Conservation (phyloP, 2,113 vertebrate species). For the Varanus salvator region DNA sequence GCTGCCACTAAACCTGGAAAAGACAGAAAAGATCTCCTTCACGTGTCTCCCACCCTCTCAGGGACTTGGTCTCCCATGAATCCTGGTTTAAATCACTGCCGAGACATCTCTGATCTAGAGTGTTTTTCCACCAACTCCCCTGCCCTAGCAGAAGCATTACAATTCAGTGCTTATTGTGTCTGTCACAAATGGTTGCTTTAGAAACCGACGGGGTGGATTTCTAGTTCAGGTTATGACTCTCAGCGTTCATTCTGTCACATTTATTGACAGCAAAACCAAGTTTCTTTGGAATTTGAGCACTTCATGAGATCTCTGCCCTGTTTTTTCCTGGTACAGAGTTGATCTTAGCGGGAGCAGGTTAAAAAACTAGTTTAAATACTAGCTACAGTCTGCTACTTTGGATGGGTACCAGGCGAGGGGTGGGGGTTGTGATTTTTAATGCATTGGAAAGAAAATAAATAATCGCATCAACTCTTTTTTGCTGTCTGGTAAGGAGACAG, state of each 20-base stretch:
- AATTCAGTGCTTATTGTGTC: background rate
- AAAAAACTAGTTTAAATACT: background rate
- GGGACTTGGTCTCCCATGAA: background rate
- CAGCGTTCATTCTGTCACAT: background rate
- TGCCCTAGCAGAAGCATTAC: background rate
- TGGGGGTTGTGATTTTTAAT: background rate
- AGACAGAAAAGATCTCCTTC: background rate
- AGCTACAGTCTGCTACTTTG: background rate
- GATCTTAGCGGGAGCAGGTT: background rate
- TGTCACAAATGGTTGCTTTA: slow-evolving; percentile 11
- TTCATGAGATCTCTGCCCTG: background rate
- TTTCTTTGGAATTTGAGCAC: background rate
- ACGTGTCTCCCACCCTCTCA: background rate
- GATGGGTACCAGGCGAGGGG: background rate
- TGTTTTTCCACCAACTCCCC: background rate
- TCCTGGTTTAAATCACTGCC: background rate
- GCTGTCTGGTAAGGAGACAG: background rate
- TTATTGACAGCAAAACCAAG: background rate
- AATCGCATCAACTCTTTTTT: background rate
- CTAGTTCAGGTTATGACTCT: slow-evolving; percentile 1
- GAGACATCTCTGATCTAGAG: background rate
- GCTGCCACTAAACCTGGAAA: too few relatives aligned
- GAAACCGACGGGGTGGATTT: background rate
- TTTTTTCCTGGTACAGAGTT: background rate
- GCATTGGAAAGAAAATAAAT: background rate